A percentile compares a stretch with the other conserved stretches of the same genome.
Evolutionary conservation across 2,797 vertebrate genomes (phyloP).

Genomic region (Epinephelus malabaricus): DNA sequence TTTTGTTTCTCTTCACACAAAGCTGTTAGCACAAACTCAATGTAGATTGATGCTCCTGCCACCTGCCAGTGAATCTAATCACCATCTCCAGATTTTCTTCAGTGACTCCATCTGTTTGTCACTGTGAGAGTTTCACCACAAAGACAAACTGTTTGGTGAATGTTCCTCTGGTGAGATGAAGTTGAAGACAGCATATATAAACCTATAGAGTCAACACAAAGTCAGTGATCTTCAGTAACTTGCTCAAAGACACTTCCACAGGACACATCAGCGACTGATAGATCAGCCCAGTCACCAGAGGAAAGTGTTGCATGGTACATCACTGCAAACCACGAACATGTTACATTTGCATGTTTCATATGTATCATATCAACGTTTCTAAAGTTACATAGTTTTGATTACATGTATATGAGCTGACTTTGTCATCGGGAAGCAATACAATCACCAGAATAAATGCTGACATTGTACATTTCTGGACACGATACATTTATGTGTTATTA

Average conservation of each 20-base stretch:
- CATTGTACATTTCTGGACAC: too few relatives aligned
- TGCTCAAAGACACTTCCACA: neutral
- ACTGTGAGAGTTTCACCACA: neutral
- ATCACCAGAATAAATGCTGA: too few relatives aligned
- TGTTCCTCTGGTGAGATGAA: neutral
- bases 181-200: neutral
- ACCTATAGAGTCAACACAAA: neutral
- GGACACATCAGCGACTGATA: neutral
- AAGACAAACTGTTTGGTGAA: neutral
- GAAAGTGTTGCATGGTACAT: too few relatives aligned
- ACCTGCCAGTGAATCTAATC: neutral
- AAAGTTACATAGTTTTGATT: too few relatives aligned
- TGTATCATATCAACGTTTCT: too few relatives aligned
- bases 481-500: too few relatives aligned
- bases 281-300: too few relatives aligned
- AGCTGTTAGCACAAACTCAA: neutral
- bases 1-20: neutral
- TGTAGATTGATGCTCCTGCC: conserved; percentile 9
- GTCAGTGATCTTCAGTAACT: neutral
- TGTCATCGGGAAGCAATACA: too few relatives aligned
- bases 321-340: too few relatives aligned
- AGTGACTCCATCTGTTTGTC: neutral
- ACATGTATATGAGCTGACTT: too few relatives aligned
- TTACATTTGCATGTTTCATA: too few relatives aligned
- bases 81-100: neutral